A percentile compares a stretch with the other conserved stretches of the same genome.
Conservation (phyloP, 1,140 invertebrate genomes). For the Drosophila sechellia region DNA sequence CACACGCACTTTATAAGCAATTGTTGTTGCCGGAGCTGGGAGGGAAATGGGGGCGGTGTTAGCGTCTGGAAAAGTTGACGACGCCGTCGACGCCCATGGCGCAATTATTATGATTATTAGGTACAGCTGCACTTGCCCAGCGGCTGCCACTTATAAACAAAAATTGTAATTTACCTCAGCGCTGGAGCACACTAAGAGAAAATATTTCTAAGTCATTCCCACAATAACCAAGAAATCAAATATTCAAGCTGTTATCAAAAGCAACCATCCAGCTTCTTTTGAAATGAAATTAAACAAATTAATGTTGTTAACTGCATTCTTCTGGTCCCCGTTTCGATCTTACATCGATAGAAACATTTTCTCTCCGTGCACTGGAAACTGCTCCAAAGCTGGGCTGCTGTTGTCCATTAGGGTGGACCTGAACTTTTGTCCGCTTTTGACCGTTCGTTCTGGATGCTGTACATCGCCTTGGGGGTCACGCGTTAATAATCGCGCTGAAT, state of each 20-base stretch:
- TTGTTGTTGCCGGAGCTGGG: slow-evolving; percentile 56
- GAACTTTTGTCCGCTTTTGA: slow-evolving; percentile 21
- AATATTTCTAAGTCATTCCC: not conserved
- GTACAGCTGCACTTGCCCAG: slow-evolving; percentile 76
- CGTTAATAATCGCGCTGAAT: slow-evolving; percentile 80
- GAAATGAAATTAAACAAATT: too few species aligned
- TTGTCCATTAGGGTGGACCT: slow-evolving; percentile 66
- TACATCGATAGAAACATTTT: not conserved
- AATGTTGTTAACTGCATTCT: too few species aligned
- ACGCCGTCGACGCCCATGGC: slow-evolving; percentile 73
- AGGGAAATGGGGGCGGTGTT: slow-evolving; percentile 5
- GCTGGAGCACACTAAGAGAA: slow-evolving; percentile 8
- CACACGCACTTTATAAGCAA: slow-evolving; percentile 83
- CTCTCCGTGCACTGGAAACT: slow-evolving; percentile 11
- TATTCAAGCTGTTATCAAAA: too few species aligned
- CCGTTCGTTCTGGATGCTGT: slow-evolving; percentile 46
- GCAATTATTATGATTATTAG: slow-evolving; percentile 83
- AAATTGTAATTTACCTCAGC: slow-evolving; percentile 78
- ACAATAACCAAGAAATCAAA: too few species aligned
- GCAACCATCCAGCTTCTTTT: too few species aligned
- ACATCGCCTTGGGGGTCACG: slow-evolving; percentile 76
- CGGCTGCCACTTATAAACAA: slow-evolving; percentile 72
- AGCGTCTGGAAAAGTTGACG: slow-evolving; percentile 81
- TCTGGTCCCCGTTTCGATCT: too few species aligned
- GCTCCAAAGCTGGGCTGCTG: slow-evolving; percentile 18